phyloP scores from a whole-genome alignment of 30 jellyfish, hydroid and myxozoan species.

The Aurelia sp. region DNA sequence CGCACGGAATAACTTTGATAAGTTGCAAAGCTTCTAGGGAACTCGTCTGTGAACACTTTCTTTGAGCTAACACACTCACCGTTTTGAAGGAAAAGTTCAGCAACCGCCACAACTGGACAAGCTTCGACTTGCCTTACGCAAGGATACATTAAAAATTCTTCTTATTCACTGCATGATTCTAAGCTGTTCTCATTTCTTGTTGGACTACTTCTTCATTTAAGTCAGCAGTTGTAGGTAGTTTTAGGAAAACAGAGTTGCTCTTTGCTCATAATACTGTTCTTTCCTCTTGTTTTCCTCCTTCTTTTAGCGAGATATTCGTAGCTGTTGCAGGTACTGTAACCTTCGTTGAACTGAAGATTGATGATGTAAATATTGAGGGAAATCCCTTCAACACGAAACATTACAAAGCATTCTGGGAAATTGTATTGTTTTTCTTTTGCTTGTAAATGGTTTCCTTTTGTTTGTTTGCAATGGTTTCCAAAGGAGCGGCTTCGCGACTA shows the following conservation, averaged over 20 bases:
- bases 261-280: background rate
- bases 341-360: constrained; percentile 7
- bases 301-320: background rate
- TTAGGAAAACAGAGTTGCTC: background rate
- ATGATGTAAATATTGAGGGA: constrained; percentile 40
- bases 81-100: constrained; percentile 4
- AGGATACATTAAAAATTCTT: constrained; percentile 49
- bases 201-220: background rate
- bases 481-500: background rate
- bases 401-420: constrained; percentile 63
- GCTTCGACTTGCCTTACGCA: constrained; percentile 61
- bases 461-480: background rate
- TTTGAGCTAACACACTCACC: background rate
- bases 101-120: constrained; percentile 46
- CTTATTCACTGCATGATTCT: constrained; percentile 41
- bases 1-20: too few species aligned
- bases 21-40: too few species aligned
- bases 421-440: constrained; percentile 34
- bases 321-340: constrained; percentile 9
- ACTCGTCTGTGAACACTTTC: too few species aligned
- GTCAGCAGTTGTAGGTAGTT: background rate
- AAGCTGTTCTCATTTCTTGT: background rate
- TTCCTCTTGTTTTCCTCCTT: background rate
- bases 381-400: constrained; percentile 32
- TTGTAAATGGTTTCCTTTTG: background rate